A percentile compares a stretch with the other conserved stretches of the same genome.
phyloP scores from a whole-genome alignment of 2,797 vertebrate species.

The Leptoclinus maculatus region DNA sequence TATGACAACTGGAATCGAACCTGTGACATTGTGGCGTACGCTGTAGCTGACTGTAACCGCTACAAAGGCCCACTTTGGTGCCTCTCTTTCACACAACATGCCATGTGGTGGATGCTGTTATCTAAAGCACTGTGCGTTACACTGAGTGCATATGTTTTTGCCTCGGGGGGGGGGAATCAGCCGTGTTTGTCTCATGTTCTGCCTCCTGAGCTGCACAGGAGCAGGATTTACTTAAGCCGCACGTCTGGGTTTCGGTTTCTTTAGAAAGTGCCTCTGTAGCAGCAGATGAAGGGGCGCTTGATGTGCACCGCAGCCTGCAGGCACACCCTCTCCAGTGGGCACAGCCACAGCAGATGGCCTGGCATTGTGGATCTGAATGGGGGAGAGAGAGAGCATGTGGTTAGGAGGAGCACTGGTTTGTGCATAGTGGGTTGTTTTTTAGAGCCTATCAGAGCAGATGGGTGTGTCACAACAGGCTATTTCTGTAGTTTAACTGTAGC shows the following conservation, averaged over 20 bases:
- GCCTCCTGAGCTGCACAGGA: conserved; percentile 4
- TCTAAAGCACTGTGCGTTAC: conserved; percentile 32
- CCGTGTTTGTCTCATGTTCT: conserved; percentile 28
- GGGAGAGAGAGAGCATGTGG: conserved; percentile 37
- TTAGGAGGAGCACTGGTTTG: conserved; percentile 35
- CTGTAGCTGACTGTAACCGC: neutral
- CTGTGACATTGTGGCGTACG: neutral
- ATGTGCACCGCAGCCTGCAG: conserved; percentile 66
- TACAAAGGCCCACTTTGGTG: neutral
- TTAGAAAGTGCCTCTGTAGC: conserved; percentile 20
- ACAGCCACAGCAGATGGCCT: conserved; percentile 70
- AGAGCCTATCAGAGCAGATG: conserved; percentile 10
- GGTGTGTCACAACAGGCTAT: neutral
- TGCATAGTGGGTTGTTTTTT: conserved; percentile 16
- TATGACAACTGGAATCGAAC: neutral
- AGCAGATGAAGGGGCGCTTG: conserved; percentile 54
- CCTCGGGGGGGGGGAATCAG: conserved; percentile 13
- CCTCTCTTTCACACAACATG: conserved; percentile 1
- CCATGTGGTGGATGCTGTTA: conserved; percentile 20
- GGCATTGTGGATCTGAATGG: conserved; percentile 47
- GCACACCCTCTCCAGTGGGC: conserved; percentile 63
- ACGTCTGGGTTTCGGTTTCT: conserved; percentile 35
- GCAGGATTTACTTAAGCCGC: conserved; percentile 31
- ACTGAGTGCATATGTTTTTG: conserved; percentile 41
- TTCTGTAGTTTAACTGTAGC: conserved; percentile 25